A percentile compares a stretch with the other conserved stretches of the same genome.
Evolutionary conservation across 2,113 vertebrate genomes (phyloP).

Genomic region (Romanogobio albipinnatus): DNA sequence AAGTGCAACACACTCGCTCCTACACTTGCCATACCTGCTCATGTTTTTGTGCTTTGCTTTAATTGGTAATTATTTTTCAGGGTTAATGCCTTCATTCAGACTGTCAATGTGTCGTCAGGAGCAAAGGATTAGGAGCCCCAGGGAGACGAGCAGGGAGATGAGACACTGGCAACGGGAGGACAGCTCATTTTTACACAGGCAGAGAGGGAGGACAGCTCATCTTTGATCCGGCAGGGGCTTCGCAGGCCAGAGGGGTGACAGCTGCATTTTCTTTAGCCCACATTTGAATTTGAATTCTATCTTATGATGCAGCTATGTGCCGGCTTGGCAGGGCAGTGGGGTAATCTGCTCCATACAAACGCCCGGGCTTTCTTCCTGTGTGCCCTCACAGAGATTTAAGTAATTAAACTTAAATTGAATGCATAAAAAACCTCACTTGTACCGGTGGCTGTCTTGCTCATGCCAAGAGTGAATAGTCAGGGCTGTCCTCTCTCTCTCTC

Average conservation of each 20-base stretch:
- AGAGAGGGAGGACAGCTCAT: conserved; percentile 83
- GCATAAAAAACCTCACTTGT: conserved; percentile 79
- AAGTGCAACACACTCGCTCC: neutral
- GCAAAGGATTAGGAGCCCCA: conserved; percentile 83
- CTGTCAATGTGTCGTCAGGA: conserved; percentile 83
- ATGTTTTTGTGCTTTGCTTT: conserved; percentile 76
- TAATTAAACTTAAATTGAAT: conserved; percentile 89
- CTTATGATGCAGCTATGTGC: conserved; percentile 81
- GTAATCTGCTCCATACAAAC: conserved; percentile 88
- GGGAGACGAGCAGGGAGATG: conserved; percentile 70
- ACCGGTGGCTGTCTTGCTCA: conserved; percentile 78
- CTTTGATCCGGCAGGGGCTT: conserved; percentile 90
- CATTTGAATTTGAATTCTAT: conserved; percentile 92
- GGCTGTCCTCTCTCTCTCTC: conserved; percentile 73
- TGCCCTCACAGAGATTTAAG: conserved; percentile 85
- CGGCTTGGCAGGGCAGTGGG: conserved; percentile 86
- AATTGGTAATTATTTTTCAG: conserved; percentile 83
- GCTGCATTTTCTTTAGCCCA: conserved; percentile 85
- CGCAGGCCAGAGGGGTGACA: conserved; percentile 87
- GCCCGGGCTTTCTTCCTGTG: conserved; percentile 82
- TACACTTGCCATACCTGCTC: conserved; percentile 72
- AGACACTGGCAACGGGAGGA: conserved; percentile 82
- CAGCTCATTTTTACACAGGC: conserved; percentile 84
- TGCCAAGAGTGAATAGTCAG: conserved; percentile 80
- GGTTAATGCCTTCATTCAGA: conserved; percentile 84